A percentile compares a stretch with the other conserved stretches of the same genome.
Conservation (phyloP, 2,797 vertebrate species). For the Bovichtus diacanthus region DNA sequence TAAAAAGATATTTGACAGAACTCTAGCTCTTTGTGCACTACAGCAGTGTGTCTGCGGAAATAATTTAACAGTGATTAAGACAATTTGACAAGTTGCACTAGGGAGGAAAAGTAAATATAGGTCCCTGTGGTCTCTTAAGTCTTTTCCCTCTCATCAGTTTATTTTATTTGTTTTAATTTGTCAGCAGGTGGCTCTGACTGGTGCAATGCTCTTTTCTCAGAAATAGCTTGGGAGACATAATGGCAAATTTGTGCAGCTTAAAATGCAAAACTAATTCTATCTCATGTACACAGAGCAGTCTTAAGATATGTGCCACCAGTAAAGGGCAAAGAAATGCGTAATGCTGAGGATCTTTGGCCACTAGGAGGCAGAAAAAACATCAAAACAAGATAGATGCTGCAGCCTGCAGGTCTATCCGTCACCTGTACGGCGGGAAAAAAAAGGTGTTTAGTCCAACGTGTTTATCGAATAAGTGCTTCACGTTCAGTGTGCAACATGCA, state of each 20-base stretch:
- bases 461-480: not conserved
- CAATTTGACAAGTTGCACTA: not conserved
- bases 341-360: not conserved
- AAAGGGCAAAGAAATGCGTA: not conserved
- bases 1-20: not conserved
- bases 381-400: not conserved
- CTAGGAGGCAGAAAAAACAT: slow-evolving; percentile 2
- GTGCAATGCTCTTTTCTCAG: not conserved
- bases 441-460: not conserved
- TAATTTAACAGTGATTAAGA: not conserved
- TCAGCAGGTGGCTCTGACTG: not conserved
- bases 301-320: not conserved
- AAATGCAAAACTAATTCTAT: not conserved
- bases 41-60: not conserved
- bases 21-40: not conserved
- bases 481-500: not conserved
- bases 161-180: not conserved
- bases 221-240: not conserved
- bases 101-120: not conserved
- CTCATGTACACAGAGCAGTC: not conserved
- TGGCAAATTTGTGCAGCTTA: not conserved
- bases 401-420: too few relatives aligned
- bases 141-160: not conserved
- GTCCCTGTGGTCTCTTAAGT: not conserved
- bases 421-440: not conserved